Evolutionary conservation across 2,113 vertebrate species (phyloP).

Genomic region (Pungitius pungitius): DNA sequence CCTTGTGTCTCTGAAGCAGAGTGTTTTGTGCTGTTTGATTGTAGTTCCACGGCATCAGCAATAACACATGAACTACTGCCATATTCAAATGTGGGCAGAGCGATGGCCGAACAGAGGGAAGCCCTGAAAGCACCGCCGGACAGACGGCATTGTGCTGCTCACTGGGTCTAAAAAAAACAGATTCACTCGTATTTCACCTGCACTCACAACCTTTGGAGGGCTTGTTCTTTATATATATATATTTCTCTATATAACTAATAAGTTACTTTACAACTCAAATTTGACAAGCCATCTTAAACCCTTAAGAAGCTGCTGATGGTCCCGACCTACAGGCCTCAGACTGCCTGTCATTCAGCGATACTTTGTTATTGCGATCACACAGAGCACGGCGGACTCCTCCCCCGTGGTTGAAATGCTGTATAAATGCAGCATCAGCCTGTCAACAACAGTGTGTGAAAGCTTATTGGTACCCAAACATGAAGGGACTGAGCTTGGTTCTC

Average conservation of each 20-base stretch:
- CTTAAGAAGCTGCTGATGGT: constrained; percentile 34
- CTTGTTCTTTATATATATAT: no score
- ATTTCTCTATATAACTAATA: no score
- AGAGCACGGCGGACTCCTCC: constrained; percentile 70
- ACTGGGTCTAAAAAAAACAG: constrained; percentile 38
- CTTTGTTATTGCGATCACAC: constrained; percentile 67
- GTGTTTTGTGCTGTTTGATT: constrained; percentile 71
- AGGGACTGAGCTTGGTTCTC: constrained; percentile 72
- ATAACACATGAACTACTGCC: constrained; percentile 61
- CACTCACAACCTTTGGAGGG: constrained; percentile 13
- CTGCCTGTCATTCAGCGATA: constrained; percentile 55
- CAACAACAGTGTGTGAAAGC: constrained; percentile 63
- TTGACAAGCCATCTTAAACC: constrained; percentile 14
- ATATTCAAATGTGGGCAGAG: constrained; percentile 54
- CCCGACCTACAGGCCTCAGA: constrained; percentile 52
- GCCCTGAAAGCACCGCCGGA: constrained; percentile 46
- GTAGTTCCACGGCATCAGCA: constrained; percentile 76
- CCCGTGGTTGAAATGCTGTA: constrained; percentile 69
- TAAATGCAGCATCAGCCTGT: constrained; percentile 74
- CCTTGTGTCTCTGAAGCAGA: constrained; percentile 57
- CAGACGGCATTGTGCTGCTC: constrained; percentile 25
- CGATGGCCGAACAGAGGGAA: constrained; percentile 40
- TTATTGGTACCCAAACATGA: constrained; percentile 71
- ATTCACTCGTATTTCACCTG: constrained; percentile 1
- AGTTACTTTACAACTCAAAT: no score